These are phyloP conservation scores for Aethes cnicana DNA, from an alignment of 2,888 invertebrate species.

Conservation along the genomic window DNA sequence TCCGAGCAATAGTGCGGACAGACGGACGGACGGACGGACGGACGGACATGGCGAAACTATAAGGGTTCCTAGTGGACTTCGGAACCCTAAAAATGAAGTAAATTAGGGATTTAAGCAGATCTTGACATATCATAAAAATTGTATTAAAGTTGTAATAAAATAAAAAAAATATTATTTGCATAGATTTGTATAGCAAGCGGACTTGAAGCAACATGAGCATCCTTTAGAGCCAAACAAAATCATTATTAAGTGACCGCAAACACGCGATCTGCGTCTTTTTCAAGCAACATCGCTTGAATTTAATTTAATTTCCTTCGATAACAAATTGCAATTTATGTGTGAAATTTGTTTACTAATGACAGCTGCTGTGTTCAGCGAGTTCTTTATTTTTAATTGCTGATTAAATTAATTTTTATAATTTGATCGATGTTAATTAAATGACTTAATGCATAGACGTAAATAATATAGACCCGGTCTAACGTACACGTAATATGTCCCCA, in stretches of 20 bases:
- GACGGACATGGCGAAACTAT: too few relatives aligned
- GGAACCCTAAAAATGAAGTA: too few relatives aligned
- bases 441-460: neutral
- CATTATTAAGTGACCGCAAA: conserved; percentile 59
- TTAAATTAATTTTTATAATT: conserved; percentile 15
- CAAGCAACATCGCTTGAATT: conserved; percentile 36
- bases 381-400: conserved; percentile 12
- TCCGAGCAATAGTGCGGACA: too few relatives aligned
- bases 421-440: neutral
- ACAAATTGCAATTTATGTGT: conserved; percentile 57
- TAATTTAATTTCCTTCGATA: conserved; percentile 52
- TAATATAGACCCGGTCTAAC: too few relatives aligned
- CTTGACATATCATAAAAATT: too few relatives aligned
- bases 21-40: too few relatives aligned
- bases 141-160: too few relatives aligned
- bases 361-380: conserved; percentile 22
- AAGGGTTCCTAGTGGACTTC: too few relatives aligned
- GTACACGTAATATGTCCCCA: too few relatives aligned
- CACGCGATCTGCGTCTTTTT: conserved; percentile 57
- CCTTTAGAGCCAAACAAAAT: conserved; percentile 58
- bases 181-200: conserved; percentile 12
- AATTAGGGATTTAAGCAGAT: too few relatives aligned
- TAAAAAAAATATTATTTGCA: too few relatives aligned
- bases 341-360: conserved; percentile 41
- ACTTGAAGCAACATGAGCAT: neutral